phyloP scores from a whole-genome alignment of 2,888 invertebrate species.

The Nephrocerus scutellatus region DNA sequence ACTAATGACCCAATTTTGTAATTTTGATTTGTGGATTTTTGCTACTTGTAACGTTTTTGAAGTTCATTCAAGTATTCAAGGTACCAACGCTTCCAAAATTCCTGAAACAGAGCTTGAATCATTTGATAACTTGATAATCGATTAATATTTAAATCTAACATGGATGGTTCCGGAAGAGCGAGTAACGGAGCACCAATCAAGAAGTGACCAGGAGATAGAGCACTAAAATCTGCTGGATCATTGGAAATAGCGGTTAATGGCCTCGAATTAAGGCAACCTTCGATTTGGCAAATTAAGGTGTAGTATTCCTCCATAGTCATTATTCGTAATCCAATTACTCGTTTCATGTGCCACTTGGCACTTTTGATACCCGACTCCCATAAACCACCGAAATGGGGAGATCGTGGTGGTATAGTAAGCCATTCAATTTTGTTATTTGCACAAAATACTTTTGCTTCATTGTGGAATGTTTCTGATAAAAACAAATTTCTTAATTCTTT shows the following conservation, averaged over 20 bases:
- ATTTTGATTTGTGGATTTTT: slow-evolving; percentile 8
- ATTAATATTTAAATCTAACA: no score
- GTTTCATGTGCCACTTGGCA: slow-evolving; percentile 15
- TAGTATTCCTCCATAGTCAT: slow-evolving; percentile 14
- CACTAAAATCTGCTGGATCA: slow-evolving; percentile 13
- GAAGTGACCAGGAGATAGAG: slow-evolving; percentile 16
- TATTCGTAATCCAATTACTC: slow-evolving; percentile 9
- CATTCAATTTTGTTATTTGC: slow-evolving; percentile 8
- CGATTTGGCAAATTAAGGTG: slow-evolving; percentile 12
- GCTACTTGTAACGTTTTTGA: slow-evolving; percentile 14
- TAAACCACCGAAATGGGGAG: slow-evolving; percentile 19
- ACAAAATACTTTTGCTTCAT: slow-evolving; percentile 3
- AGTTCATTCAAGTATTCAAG: slow-evolving; percentile 16
- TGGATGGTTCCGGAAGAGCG: slow-evolving; percentile 11
- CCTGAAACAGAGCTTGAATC: slow-evolving; percentile 14
- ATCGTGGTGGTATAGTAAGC: slow-evolving; percentile 16
- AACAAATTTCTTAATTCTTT: no score
- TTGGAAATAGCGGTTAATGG: slow-evolving; percentile 11
- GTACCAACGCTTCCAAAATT: slow-evolving; percentile 18
- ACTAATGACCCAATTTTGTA: slow-evolving; percentile 14
- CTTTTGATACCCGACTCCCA: slow-evolving; percentile 19
- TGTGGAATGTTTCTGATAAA: no score
- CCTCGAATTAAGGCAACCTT: slow-evolving; percentile 15
- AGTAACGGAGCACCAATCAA: slow-evolving; percentile 11
- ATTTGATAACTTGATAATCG: no score